Percentiles rank a stretch among this genome's conserved stretches.
These are phyloP conservation scores for Delphinapterus leucas DNA, from an alignment of 2,113 vertebrate genomes.

Conservation along the genomic window DNA sequence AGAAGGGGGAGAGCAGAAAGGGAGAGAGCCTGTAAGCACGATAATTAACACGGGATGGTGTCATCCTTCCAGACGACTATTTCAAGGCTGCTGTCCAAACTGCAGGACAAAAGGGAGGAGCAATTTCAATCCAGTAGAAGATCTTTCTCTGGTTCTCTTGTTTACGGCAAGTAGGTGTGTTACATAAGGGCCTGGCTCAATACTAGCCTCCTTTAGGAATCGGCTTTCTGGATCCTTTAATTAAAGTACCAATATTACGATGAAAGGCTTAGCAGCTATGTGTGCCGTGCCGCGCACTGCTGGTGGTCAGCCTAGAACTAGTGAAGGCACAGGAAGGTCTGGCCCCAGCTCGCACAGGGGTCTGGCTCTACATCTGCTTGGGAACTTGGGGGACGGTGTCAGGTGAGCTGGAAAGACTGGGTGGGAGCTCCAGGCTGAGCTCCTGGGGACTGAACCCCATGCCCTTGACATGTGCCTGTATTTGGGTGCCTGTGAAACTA, in stretches of 20 bases:
- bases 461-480: background rate
- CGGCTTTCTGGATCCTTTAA: conserved; percentile 3
- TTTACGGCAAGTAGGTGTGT: background rate
- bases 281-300: background rate
- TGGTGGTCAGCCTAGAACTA: background rate
- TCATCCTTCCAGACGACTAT: rapidly evolving
- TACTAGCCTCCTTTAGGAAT: background rate
- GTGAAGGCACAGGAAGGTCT: background rate
- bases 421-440: background rate
- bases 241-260: background rate
- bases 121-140: background rate
- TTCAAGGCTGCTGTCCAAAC: background rate
- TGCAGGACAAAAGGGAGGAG: background rate
- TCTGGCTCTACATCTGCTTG: background rate
- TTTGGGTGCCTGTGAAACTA: background rate
- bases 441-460: background rate
- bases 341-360: background rate
- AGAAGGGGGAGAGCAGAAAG: background rate
- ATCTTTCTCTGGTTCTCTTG: background rate
- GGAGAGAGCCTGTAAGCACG: background rate
- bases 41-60: background rate
- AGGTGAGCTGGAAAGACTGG: background rate
- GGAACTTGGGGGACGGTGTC: background rate
- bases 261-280: background rate
- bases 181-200: background rate